Base-by-base conservation (phyloP, 37 sponge, comb jelly and placozoan genomes). In the Mnemiopsis leidyi region DNA sequence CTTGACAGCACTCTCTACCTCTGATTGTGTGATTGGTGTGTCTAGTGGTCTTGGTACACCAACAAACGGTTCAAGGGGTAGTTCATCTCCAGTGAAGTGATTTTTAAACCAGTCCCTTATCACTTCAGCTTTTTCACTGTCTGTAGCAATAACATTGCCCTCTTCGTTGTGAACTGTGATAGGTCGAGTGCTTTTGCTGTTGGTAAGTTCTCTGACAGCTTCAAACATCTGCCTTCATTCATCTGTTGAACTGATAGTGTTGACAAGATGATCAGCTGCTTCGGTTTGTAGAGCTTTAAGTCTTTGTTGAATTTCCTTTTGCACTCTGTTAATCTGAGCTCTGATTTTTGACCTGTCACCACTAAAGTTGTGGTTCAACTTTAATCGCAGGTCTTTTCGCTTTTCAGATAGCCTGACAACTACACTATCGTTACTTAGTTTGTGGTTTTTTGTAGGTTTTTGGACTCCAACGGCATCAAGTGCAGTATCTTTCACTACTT, bases 171-270 rank as follows among this genome's bases (percentile, higher is more conserved):
- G 75, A 5, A 71, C 75, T 71, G n/a, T n/a, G 75, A 29, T n/a
- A 71, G 30, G 61, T 71, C 30, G 75, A n/a, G 25, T 28, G 30
- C n/a, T n/a, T 71, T 18, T 71, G 30, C 3, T 25, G 20, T n/a
- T 71, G 25, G 75, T 28, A n/a, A 71, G 75, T 28, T 71, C n/a
- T 71, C n/a, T 71, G 5, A 28, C 30, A 29, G 75, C 75, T 28
- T 71, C 75, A 28, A 71, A 71, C 75, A 71, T 71, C 30, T 71
- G 25, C 3, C 75, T n/a, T 71, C n/a, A 71, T 5, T 71, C 75
- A 71, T 71, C 75, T 29, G 75, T 71, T n/a, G 25, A 29, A 7
- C 30, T 18, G 20, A 71, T 71, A 7, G n/a, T 28, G 3, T 7
- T 29, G 25, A 25, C 75, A 71, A 71, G 75, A 71, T 28, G 25